Conservation (phyloP, 1,140 invertebrate genomes). For the Calycopis cecrops region DNA sequence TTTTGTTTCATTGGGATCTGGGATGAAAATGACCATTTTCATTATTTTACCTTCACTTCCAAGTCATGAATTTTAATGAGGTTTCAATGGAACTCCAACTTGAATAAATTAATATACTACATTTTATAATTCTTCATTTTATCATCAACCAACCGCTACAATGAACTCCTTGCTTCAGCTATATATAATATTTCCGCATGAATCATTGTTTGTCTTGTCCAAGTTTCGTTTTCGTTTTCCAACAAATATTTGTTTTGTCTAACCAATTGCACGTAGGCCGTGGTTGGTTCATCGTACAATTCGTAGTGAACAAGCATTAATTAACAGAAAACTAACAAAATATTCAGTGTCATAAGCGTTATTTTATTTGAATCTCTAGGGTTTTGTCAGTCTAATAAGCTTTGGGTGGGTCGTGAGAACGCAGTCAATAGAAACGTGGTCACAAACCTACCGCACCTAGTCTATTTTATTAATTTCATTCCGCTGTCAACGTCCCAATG, state of each 20-base stretch:
- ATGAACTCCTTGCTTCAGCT: constrained; percentile 45
- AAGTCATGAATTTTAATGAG: constrained; percentile 29
- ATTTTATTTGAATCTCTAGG: constrained; percentile 21
- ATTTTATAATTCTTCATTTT: background rate
- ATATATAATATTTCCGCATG: constrained; percentile 53
- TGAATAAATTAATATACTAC: constrained; percentile 21
- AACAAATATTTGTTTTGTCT: constrained; percentile 24
- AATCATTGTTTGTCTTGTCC: constrained; percentile 51
- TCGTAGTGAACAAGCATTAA: background rate
- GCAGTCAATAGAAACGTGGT: constrained; percentile 45
- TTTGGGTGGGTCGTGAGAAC: constrained; percentile 44
- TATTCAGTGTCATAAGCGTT: constrained; percentile 36
- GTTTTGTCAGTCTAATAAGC: constrained; percentile 28
- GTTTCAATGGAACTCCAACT: constrained; percentile 44
- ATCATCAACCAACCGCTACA: constrained; percentile 13
- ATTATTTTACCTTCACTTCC: background rate
- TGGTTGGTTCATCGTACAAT: constrained; percentile 23
- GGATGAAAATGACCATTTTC: constrained; percentile 17
- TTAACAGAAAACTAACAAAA: constrained; percentile 42
- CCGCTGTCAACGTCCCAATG: constrained; percentile 63
- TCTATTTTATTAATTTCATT: constrained; percentile 25
- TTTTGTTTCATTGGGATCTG: constrained; percentile 54
- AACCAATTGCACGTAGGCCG: constrained; percentile 51
- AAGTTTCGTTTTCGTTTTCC: constrained; percentile 14
- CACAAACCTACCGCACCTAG: constrained; percentile 7